Base-by-base conservation (phyloP, 2,113 vertebrate genomes). In the Antechinus flavipes region DNA sequence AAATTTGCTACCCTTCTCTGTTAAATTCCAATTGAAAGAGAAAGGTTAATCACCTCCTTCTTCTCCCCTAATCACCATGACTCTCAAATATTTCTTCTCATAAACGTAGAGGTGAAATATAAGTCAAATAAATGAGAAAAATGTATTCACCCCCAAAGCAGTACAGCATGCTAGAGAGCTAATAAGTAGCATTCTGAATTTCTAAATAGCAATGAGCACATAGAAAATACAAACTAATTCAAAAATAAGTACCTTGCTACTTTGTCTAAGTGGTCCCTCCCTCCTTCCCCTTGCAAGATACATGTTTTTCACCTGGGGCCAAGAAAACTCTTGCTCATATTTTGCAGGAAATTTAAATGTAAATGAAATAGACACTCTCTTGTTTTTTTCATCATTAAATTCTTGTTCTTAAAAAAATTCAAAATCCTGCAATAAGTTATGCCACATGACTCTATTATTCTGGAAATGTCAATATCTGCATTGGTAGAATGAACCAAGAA, bases 21-120 rank as follows among this genome's bases (percentile, higher is more conserved):
- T 97, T 94, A 90, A 98, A 96, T 91, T 55, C 11, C 95, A 94
- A 95, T 46, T 95, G 54, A 27, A 93, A 95, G 93, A 95, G 53
- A 94, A 94, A 55, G 25, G 91, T 96, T 95, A 94, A 96, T 91
- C 93, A 95, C 58, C 23, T 96, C 14, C 27, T 27, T 90, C 10
- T 54, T 89, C 11, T 56, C 22, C 94, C 91, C 94, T 46, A 92
- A 92, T 94, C 96, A 97, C 90, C 42, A 68, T 47, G n/a, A 76
- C 0, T 30, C 25, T 93, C 54, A 94, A 93, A 54, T 96, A 42
- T 16, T 96, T 96, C 92, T 95, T 97, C 58, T 96, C 54, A 92
- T 91, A 50, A 97, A 49, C 0, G 91, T 91, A 52, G 61, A 91
- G 93, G 27, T 90, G 25, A 94, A 94, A 49, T 84, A 47, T 76